Base-by-base conservation (phyloP, 1,140 invertebrate species). In the Scaptomyza hsui region DNA sequence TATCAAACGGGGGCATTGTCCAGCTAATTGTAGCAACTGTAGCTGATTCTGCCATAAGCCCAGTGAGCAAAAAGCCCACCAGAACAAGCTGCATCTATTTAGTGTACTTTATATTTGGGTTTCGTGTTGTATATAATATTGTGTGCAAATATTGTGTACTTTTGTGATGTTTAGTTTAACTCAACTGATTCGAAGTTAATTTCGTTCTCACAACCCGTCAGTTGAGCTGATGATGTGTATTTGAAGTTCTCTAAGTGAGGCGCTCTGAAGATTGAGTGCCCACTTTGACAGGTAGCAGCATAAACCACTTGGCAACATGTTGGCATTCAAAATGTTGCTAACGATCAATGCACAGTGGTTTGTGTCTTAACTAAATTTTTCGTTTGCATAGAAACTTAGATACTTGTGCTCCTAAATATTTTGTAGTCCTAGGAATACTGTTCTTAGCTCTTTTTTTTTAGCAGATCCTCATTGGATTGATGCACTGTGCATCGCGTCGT, bases 301-400 rank as follows among this genome's bases (percentile, higher is more conserved):
- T 18, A 71, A 78, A 62, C 72, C 73, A 65, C 76, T 80, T 71
- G 72, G n/a, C 61, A 64, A 71, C 51, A 71, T 65, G 52, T 65
- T 59, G 65, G 61, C 49, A 81, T 70, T 81, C 69, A 80, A 88
- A 85, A 77, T 85, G 81, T 72, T 88, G 82, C 81, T 75, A 88
- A 74, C 65, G 82, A 71, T 88, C 62, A 74, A 71, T 88, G 81
- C 49, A 70, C 67, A 56, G 42, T 70, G 67, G 44, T n/a, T 44
- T 2, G n/a, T n/a, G n/a, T 29, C 2, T 0, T 1, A 42, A 18
- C 15, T 13, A 5, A 21, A 41, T 3, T 26, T 16, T 5, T 10
- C 4, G 12, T 0, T 12, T 16, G 32, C 9, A 12, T 16, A 3
- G 3, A 4, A 29, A 5, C 7, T 42, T 1, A 4, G 1, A 42